Base-by-base conservation (phyloP, 1,140 invertebrate genomes). In the Acromyrmex echinatior region DNA sequence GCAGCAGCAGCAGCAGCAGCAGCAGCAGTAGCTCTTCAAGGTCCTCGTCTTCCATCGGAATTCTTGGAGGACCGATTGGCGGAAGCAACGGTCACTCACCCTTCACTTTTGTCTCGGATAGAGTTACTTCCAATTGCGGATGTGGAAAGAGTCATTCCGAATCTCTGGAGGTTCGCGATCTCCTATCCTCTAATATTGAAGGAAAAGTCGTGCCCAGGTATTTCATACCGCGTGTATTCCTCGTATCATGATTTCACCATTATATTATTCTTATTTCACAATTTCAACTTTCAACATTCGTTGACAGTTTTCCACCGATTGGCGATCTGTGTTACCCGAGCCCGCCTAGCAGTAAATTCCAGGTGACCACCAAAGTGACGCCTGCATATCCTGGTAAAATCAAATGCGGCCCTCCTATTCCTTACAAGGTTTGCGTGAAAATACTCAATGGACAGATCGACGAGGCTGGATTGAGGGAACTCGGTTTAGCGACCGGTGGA, bases 341-440 rank as follows among this genome's bases (percentile, higher is more conserved):
- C 39, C 10, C 62, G 3, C 45, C 9, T 12, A 79, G 14, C 31
- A 25, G n/a, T 1, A 90, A 88, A 35, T 9, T 62, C n/a, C 73
- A 90, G 25, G 65, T 71, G 10, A 76, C 49, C 10, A 91, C 82
- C 7, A 85, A 66, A 84, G 91, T 92, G 3, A 90, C 65, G 2
- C 91, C 91, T 4, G 91, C 91, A 3, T 68, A 87, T 70, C 91
- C 91, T 21, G 91, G 86, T 0, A 91, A 92, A 73, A n/a, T 63
- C 10, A 45, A 60, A 18, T 91, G 88, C n/a, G 65, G 16, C 4
- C 39, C 66, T 9, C 12, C 60, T 1, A 16, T 53, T 16, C 68
- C 88, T 49, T 78, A 89, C n/a, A 68, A 90, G 45, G 16, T 81
- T 49, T 90, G 87, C 14, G 21, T 90, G 9, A 68, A 91, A 9